Conservation (phyloP, 2,797 vertebrate species). For the Bovichtus variegatus region DNA sequence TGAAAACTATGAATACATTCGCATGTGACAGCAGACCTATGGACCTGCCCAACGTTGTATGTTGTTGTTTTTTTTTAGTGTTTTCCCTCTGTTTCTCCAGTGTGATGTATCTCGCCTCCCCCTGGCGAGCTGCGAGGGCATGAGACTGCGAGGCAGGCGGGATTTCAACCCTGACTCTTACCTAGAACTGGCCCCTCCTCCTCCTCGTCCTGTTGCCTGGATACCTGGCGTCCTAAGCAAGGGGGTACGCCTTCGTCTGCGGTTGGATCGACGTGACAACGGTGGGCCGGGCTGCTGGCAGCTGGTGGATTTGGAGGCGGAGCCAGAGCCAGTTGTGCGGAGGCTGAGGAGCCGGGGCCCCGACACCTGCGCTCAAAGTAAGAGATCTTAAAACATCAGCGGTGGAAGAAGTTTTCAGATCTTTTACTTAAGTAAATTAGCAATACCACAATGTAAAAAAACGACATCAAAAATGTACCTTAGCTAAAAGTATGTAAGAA, state of each 20-base stretch:
- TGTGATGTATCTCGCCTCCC: constrained; percentile 64
- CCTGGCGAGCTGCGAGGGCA: constrained; percentile 63
- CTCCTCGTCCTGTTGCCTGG: constrained; percentile 64
- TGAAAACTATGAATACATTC: constrained; percentile 15
- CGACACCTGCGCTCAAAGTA: constrained; percentile 67
- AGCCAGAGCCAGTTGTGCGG: constrained; percentile 41
- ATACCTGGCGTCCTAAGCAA: constrained; percentile 74
- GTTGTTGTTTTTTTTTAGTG: background rate
- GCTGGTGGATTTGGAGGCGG: constrained; percentile 75
- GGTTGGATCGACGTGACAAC: constrained; percentile 74
- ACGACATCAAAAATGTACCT: background rate
- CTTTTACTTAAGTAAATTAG: background rate
- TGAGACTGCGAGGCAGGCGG: constrained; percentile 76
- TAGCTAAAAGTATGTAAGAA: background rate
- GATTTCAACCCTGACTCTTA: constrained; percentile 54
- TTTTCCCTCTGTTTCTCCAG: constrained; percentile 39
- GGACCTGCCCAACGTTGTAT: background rate
- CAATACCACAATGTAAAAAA: background rate
- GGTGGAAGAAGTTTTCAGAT: background rate
- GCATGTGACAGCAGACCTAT: background rate
- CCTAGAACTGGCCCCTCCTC: constrained; percentile 35
- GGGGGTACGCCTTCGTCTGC: constrained; percentile 78
- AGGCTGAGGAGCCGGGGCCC: constrained; percentile 42
- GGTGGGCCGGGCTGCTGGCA: constrained; percentile 79
- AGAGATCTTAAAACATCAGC: constrained; percentile 9